Evolutionary conservation across 2,797 vertebrate species (phyloP).

Genomic region (Pantherophis alleghaniensis): DNA sequence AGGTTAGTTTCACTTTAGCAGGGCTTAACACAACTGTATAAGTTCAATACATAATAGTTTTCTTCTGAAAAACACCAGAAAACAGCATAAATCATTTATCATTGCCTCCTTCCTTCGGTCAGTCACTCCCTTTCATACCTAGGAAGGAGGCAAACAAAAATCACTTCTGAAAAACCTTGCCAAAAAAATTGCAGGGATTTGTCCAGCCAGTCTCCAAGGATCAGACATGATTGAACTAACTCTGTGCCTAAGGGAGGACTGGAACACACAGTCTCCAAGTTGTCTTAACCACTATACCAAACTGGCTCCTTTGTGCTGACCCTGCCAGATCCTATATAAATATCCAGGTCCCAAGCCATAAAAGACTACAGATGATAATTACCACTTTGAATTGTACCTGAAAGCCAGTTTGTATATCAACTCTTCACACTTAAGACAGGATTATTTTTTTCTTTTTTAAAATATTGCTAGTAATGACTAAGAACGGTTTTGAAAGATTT

Average conservation of each 20-base stretch:
- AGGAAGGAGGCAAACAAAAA: not conserved
- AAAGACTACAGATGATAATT: not conserved
- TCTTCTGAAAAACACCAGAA: not conserved
- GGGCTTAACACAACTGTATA: no score
- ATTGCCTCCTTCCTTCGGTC: not conserved
- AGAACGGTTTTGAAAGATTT: not conserved
- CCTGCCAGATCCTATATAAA: not conserved
- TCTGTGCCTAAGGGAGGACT: not conserved
- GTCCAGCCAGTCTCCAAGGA: not conserved
- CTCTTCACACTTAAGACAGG: not conserved
- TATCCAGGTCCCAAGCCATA: not conserved
- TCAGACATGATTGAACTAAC: not conserved
- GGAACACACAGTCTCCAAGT: not conserved
- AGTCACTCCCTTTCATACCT: not conserved
- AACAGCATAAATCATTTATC: not conserved
- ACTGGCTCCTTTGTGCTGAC: not conserved
- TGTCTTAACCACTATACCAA: not conserved
- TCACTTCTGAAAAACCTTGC: not conserved
- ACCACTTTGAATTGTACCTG: not conserved
- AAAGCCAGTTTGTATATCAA: not conserved
- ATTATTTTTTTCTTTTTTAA: not conserved
- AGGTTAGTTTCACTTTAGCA: no score
- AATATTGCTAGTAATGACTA: not conserved
- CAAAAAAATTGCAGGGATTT: not conserved
- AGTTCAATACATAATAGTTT: not conserved